These are phyloP conservation scores for Drosophila leonis DNA, from an alignment of 2,888 invertebrate genomes.

Conservation along the genomic window DNA sequence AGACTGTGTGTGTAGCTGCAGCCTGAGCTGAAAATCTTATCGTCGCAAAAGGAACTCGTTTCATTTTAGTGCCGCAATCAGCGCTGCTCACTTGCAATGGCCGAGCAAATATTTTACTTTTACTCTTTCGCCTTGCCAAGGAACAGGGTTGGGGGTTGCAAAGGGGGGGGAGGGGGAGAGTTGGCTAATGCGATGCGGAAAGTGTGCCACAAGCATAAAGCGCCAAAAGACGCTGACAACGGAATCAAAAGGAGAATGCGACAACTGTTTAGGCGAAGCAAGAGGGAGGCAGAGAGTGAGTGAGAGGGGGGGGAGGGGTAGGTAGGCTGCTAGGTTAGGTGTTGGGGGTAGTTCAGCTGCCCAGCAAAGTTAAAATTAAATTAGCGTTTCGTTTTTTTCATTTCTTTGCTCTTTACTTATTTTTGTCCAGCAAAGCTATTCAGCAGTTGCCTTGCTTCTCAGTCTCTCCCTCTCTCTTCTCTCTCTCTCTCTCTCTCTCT, in stretches of 20 bases:
- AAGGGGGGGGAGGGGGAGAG: not conserved
- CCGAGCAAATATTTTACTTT: slow-evolving; percentile 79
- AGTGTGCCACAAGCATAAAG: slow-evolving; percentile 71
- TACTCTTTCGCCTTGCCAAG: slow-evolving; percentile 64
- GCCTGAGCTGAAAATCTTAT: slow-evolving; percentile 60
- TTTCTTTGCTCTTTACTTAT: not conserved
- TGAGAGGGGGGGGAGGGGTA: too few relatives aligned
- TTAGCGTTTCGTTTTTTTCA: slow-evolving; percentile 60
- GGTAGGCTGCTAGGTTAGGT: not conserved
- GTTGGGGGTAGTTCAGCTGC: slow-evolving; percentile 7
- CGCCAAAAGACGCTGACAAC: slow-evolving; percentile 71
- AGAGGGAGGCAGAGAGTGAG: not conserved
- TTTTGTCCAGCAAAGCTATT: slow-evolving; percentile 43
- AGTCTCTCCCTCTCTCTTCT: not conserved
- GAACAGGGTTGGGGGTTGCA: not conserved
- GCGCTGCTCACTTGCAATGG: slow-evolving; percentile 78
- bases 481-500: not conserved
- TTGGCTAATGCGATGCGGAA: slow-evolving; percentile 68
- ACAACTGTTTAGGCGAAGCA: slow-evolving; percentile 16
- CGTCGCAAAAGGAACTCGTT: slow-evolving; percentile 71
- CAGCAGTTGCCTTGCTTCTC: slow-evolving; percentile 15
- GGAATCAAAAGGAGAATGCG: slow-evolving; percentile 61
- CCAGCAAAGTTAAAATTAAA: slow-evolving; percentile 76
- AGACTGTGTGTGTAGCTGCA: not conserved
- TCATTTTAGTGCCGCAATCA: slow-evolving; percentile 78